Evolutionary conservation across 1,140 invertebrate species (phyloP).

Genomic region (Vanessa atalanta): DNA sequence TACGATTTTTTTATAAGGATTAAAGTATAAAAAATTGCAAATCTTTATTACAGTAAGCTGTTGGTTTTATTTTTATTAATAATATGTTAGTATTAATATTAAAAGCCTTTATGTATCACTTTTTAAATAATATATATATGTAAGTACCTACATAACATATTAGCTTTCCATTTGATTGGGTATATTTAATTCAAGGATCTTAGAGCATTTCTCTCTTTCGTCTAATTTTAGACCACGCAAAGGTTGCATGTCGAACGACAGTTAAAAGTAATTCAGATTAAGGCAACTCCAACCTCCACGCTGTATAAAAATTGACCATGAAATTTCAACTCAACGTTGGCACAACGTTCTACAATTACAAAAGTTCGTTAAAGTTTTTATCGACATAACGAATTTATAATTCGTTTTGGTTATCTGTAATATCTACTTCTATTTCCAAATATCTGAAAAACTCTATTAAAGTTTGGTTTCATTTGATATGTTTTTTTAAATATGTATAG

Average conservation of each 20-base stretch:
- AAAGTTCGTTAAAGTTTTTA: conserved; percentile 62
- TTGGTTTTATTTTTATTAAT: not conserved
- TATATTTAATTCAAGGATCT: conserved; percentile 25
- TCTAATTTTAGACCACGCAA: conserved; percentile 64
- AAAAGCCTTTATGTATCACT: too few species aligned
- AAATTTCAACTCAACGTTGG: conserved; percentile 68
- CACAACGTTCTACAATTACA: conserved; percentile 51
- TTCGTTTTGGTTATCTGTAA: conserved; percentile 36
- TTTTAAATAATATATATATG: too few species aligned
- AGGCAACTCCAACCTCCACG: conserved; percentile 68
- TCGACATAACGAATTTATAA: conserved; percentile 48
- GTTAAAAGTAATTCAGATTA: conserved; percentile 71
- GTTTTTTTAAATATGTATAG: too few species aligned
- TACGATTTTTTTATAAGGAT: too few species aligned
- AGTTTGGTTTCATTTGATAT: not conserved
- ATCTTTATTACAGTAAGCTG: too few species aligned
- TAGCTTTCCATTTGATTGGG: not conserved
- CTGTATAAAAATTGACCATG: conserved; percentile 78
- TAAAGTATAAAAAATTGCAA: too few species aligned
- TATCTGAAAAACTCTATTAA: conserved; percentile 11
- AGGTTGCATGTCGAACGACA: conserved; percentile 65
- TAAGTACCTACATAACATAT: too few species aligned
- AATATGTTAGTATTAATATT: too few species aligned
- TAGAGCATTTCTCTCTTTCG: conserved; percentile 54
- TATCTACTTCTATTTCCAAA: conserved; percentile 43